A percentile compares a stretch with the other conserved stretches of the same genome.
phyloP scores from a whole-genome alignment of 2,888 invertebrate genomes.

The Lithodes maja region DNA sequence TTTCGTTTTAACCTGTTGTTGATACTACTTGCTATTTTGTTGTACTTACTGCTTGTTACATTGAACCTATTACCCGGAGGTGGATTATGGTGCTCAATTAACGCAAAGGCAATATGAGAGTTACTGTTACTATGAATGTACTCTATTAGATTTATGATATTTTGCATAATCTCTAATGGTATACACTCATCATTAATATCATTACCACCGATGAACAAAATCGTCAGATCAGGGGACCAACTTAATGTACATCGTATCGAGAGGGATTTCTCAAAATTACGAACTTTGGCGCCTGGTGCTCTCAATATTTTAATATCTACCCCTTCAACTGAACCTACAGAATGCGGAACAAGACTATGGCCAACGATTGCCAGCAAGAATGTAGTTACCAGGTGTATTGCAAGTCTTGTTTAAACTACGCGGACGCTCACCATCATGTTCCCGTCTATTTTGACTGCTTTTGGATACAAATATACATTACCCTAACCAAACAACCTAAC shows the following conservation, averaged over 20 bases:
- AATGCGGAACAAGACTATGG: not conserved
- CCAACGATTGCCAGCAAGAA: not conserved
- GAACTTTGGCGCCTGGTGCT: not conserved
- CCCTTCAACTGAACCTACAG: not conserved
- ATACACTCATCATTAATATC: slow-evolving; percentile 8
- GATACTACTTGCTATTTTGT: not conserved
- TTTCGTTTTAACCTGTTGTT: slow-evolving; percentile 10
- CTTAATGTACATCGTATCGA: not conserved
- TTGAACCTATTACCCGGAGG: not conserved
- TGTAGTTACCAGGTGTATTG: too few species aligned
- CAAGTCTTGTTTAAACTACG: too few species aligned
- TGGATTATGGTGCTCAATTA: not conserved
- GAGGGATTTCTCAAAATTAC: not conserved
- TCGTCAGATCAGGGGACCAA: not conserved
- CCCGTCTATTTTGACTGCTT: too few species aligned
- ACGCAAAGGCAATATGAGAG: not conserved
- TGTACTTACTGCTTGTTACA: not conserved
- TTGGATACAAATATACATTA: too few species aligned
- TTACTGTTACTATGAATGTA: not conserved
- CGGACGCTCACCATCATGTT: too few species aligned
- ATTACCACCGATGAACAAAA: not conserved
- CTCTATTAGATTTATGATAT: not conserved
- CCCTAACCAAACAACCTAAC: too few species aligned
- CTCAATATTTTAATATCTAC: not conserved
- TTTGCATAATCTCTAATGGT: not conserved